Evolutionary conservation across 2,113 vertebrate species (phyloP).

Genomic region (Saccopteryx bilineata): DNA sequence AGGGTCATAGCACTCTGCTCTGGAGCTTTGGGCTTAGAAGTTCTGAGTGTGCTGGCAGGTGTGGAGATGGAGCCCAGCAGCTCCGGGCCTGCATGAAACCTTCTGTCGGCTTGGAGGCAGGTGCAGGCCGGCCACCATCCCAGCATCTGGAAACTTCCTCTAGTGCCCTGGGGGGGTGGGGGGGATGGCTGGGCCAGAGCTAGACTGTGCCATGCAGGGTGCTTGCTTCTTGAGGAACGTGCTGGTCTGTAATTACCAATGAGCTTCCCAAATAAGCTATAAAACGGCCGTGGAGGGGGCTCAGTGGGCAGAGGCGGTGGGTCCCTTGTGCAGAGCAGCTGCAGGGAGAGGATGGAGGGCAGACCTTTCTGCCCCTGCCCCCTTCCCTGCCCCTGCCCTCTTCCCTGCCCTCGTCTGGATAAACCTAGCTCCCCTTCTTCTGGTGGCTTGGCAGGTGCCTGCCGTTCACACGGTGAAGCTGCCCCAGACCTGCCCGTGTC

Average conservation of each 20-base stretch:
- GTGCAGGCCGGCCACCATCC: neutral
- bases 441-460: neutral
- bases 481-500: neutral
- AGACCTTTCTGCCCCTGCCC: neutral
- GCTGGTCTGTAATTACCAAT: neutral
- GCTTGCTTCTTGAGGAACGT: slow-evolving; percentile 55
- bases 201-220: neutral
- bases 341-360: neutral
- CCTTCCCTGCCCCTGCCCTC: rapidly evolving
- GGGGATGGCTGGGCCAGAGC: neutral
- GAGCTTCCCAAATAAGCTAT: slow-evolving; percentile 67
- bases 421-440: neutral
- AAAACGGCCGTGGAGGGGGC: neutral
- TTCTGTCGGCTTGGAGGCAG: neutral
- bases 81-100: neutral
- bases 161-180: neutral
- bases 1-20: neutral
- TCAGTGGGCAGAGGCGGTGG: neutral
- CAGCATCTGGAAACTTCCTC: slow-evolving; percentile 41
- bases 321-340: neutral
- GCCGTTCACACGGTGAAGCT: neutral
- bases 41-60: neutral
- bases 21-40: neutral
- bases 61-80: neutral
- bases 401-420: rapidly evolving